A percentile compares a stretch with the other conserved stretches of the same genome.
phyloP scores from a whole-genome alignment of 2,888 invertebrate genomes.

The Tinea semifulvella region DNA sequence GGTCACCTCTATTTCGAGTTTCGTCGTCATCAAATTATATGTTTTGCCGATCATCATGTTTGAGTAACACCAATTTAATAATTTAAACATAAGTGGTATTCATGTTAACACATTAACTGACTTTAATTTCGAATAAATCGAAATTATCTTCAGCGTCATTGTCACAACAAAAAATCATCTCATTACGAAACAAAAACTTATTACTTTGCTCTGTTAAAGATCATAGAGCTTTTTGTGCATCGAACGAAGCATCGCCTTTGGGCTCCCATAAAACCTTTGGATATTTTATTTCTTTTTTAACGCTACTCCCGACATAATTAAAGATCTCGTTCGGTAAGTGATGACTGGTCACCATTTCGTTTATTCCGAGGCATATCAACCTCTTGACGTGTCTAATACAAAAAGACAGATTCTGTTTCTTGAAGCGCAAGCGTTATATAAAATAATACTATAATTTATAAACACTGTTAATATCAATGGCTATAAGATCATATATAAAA shows the following conservation, averaged over 20 bases:
- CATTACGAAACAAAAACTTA: constrained; percentile 27
- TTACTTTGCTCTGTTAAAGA: constrained; percentile 49
- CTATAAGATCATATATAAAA: no score
- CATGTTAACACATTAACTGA: constrained; percentile 7
- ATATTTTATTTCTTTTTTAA: constrained; percentile 55
- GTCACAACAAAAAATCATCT: constrained; percentile 27
- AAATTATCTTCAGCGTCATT: constrained; percentile 5
- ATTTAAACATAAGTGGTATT: constrained; percentile 1
- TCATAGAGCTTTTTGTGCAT: constrained; percentile 41
- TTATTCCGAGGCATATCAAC: constrained; percentile 39
- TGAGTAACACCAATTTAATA: not conserved
- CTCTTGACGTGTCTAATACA: constrained; percentile 36
- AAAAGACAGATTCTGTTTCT: no score
- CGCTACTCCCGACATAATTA: constrained; percentile 48
- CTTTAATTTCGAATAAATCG: not conserved
- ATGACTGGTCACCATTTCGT: constrained; percentile 49
- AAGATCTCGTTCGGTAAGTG: constrained; percentile 46
- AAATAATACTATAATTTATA: constrained; percentile 24
- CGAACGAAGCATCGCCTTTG: constrained; percentile 34
- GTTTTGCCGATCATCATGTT: not conserved
- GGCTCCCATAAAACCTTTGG: constrained; percentile 53
- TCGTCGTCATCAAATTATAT: not conserved
- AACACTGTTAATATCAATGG: not conserved
- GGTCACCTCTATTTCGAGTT: not conserved
- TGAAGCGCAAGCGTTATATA: constrained; percentile 40